Conservation (phyloP, 1,140 invertebrate genomes). For the Portunus trituberculatus region DNA sequence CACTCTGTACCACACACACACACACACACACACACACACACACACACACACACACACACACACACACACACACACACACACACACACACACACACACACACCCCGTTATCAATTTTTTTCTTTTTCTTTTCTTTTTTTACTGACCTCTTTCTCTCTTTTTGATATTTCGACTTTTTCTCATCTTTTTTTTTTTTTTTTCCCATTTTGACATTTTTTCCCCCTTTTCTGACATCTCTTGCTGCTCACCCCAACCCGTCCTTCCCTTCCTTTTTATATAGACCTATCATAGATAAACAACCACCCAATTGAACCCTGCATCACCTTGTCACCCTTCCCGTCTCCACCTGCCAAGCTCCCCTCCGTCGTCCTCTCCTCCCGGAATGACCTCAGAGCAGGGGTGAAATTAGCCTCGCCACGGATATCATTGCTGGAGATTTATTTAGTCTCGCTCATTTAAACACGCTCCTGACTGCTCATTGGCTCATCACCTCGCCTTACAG, state of each 20-base stretch:
- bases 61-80: conserved; percentile 38
- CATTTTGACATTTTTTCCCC: too few species aligned
- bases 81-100: conserved; percentile 31
- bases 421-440: not conserved
- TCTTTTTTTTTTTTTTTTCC: not conserved
- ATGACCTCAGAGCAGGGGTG: not conserved
- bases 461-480: not conserved
- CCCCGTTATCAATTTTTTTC: too few species aligned
- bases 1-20: conserved; percentile 12
- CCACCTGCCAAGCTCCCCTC: not conserved
- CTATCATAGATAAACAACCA: too few species aligned
- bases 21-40: conserved; percentile 58
- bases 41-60: conserved; percentile 54
- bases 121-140: too few species aligned
- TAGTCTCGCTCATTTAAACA: not conserved
- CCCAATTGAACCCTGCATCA: too few species aligned
- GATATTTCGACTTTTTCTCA: too few species aligned
- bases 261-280: too few species aligned
- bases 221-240: not conserved
- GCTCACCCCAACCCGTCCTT: not conserved
- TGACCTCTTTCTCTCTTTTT: too few species aligned
- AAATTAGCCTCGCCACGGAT: not conserved
- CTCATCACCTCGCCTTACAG: too few species aligned
- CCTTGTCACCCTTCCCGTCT: not conserved
- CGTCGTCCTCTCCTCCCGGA: not conserved